phyloP scores from a whole-genome alignment of 2,113 vertebrate species.

The Plecturocebus donacophilus region DNA sequence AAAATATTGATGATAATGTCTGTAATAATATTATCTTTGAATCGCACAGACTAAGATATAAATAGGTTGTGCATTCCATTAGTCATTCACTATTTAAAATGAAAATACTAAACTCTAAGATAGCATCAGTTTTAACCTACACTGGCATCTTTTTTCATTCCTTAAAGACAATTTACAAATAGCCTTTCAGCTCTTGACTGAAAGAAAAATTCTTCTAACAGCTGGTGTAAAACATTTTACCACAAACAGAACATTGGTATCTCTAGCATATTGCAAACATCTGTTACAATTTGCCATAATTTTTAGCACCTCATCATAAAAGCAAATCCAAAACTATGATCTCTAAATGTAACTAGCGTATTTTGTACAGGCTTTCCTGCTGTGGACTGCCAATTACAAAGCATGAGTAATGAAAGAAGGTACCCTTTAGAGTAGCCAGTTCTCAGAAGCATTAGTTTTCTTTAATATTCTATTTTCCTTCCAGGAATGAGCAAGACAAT shows the following conservation, averaged over 20 bases:
- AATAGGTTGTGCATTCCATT: background rate
- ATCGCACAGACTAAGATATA: background rate
- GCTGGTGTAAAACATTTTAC: conserved; percentile 53
- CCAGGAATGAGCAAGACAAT: conserved; percentile 84
- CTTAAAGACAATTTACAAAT: conserved; percentile 1
- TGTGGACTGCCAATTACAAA: conserved; percentile 79
- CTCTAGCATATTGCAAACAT: conserved; percentile 76
- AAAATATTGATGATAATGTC: background rate
- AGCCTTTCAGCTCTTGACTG: conserved; percentile 9
- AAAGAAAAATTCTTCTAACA: conserved; percentile 52
- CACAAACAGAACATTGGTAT: conserved; percentile 76
- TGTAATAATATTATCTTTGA: background rate
- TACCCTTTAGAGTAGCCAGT: conserved; percentile 80
- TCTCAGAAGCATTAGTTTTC: conserved; percentile 86
- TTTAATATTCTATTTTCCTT: conserved; percentile 85
- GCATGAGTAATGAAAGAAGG: conserved; percentile 75
- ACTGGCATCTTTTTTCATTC: background rate
- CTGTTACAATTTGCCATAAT: conserved; percentile 79
- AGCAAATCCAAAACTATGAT: conserved; percentile 73
- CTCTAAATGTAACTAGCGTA: conserved; percentile 72
- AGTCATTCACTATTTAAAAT: background rate
- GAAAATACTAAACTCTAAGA: background rate
- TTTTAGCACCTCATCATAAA: conserved; percentile 79
- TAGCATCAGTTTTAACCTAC: background rate
- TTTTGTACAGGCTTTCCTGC: conserved; percentile 69